Conservation (phyloP, 2,888 invertebrate genomes). For the Anticlea derivata region DNA sequence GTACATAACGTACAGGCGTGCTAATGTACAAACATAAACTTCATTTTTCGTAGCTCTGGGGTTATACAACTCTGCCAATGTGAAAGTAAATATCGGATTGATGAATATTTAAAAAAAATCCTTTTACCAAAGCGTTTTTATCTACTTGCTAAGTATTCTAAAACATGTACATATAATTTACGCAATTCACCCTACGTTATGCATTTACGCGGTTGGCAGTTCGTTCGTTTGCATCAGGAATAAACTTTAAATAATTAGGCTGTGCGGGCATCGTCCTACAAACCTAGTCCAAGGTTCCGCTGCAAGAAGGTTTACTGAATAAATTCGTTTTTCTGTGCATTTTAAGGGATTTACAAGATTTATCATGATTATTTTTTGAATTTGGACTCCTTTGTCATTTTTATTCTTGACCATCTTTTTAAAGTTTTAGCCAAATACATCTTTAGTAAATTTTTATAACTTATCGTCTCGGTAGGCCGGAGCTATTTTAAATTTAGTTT, state of each 20-base stretch:
- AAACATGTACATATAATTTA: constrained; percentile 6
- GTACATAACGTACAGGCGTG: background rate
- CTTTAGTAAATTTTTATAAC: no score
- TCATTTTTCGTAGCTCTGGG: constrained; percentile 9
- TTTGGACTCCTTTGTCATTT: no score
- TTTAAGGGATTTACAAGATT: no score
- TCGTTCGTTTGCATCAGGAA: constrained; percentile 45
- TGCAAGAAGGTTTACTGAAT: background rate
- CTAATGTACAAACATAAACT: background rate
- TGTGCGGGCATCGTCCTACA: constrained; percentile 47
- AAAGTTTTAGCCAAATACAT: no score
- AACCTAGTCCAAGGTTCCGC: constrained; percentile 31
- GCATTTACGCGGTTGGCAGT: constrained; percentile 30
- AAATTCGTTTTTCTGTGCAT: no score
- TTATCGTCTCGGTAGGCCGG: no score
- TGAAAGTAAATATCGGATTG: constrained; percentile 15
- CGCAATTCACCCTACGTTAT: constrained; percentile 10
- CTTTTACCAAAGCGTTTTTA: background rate
- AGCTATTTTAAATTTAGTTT: no score
- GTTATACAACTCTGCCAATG: constrained; percentile 13
- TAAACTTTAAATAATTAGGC: constrained; percentile 48
- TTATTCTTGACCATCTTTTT: no score
- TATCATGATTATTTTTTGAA: no score
- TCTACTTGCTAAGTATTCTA: constrained; percentile 1
- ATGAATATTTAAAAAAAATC: constrained; percentile 11